A percentile compares a stretch with the other conserved stretches of the same genome.
These are phyloP conservation scores for Ceuthmochares aereus DNA, from an alignment of 2,113 vertebrate genomes.

Conservation along the genomic window DNA sequence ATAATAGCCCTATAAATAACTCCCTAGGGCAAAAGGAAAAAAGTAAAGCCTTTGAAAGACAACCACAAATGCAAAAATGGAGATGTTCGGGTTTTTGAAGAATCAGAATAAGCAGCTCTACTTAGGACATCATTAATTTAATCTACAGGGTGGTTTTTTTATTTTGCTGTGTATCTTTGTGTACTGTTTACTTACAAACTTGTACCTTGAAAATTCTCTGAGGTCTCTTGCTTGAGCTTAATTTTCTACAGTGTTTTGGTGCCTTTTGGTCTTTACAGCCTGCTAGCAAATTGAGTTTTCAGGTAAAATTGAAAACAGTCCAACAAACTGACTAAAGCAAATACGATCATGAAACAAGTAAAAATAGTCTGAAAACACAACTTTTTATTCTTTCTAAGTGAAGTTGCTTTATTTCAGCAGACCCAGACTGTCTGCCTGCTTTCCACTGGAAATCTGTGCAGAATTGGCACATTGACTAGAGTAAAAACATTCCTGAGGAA, in stretches of 20 bases:
- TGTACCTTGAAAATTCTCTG: neutral
- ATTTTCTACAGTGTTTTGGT: neutral
- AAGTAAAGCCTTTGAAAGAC: conserved; percentile 31
- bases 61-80: neutral
- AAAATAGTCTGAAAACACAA: neutral
- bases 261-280: neutral
- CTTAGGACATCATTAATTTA: conserved; percentile 20
- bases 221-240: neutral
- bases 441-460: conserved; percentile 56
- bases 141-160: neutral
- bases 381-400: neutral
- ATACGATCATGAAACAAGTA: neutral
- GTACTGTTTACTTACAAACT: neutral
- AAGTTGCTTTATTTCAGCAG: conserved; percentile 7
- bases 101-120: neutral
- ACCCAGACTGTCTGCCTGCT: conserved; percentile 61
- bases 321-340: neutral
- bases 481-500: conserved; percentile 67
- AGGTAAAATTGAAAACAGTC: conserved; percentile 21
- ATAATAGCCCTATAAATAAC: conserved; percentile 66
- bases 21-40: conserved; percentile 41
- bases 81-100: neutral
- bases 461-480: conserved; percentile 54
- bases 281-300: neutral
- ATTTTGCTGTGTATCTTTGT: neutral